A percentile compares a stretch with the other conserved stretches of the same genome.
Conservation (phyloP, 1,140 invertebrate species). For the Scylla paramamosain region DNA sequence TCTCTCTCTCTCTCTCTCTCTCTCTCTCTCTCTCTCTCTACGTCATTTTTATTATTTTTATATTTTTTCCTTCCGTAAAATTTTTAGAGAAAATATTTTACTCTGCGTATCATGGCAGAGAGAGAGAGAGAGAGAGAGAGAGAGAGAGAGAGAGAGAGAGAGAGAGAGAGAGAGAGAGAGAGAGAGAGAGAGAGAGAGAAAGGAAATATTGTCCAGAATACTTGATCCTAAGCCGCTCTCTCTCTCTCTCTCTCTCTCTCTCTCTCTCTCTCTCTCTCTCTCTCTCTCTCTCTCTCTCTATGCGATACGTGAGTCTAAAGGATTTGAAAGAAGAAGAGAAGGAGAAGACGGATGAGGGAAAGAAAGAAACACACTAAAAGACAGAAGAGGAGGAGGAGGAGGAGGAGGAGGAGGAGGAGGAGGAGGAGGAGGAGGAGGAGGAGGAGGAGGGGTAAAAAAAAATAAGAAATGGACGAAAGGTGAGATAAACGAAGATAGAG, state of each 20-base stretch:
- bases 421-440: too few relatives aligned
- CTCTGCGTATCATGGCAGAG: neutral
- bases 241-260: constrained; percentile 35
- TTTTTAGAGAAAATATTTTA: neutral
- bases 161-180: too few relatives aligned
- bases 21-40: constrained; percentile 35
- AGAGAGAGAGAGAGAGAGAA: too few relatives aligned
- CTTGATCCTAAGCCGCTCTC: neutral
- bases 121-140: constrained; percentile 8
- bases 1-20: constrained; percentile 47
- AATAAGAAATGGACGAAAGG: neutral
- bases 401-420: too few relatives aligned
- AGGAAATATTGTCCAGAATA: too few relatives aligned
- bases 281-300: constrained; percentile 38
- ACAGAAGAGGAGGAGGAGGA: too few relatives aligned
- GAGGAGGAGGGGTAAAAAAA: neutral
- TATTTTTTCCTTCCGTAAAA: neutral
- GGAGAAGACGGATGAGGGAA: too few relatives aligned
- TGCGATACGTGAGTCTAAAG: neutral
- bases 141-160: too few relatives aligned
- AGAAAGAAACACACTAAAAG: too few relatives aligned
- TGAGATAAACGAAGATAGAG: neutral
- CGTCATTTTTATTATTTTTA: neutral
- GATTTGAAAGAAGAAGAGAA: too few relatives aligned
- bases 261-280: constrained; percentile 33